These are phyloP conservation scores for Thomomys bottae DNA, from an alignment of 2,113 vertebrate species.

Conservation along the genomic window DNA sequence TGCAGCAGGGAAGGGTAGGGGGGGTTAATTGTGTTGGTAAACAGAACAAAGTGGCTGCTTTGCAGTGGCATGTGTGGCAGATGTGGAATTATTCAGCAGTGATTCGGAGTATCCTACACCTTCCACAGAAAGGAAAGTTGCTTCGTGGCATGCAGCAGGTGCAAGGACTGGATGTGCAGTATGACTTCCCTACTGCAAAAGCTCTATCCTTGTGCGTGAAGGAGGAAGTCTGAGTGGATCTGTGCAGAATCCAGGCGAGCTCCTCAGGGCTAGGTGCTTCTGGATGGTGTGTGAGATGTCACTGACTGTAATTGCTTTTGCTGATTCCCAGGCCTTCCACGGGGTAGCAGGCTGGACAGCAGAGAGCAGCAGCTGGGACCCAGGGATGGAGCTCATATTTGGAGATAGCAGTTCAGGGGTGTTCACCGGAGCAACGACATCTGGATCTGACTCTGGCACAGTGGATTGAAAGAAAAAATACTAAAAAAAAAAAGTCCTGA, in stretches of 20 bases:
- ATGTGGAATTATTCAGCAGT: conserved; percentile 66
- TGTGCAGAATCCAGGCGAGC: background rate
- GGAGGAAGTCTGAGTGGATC: background rate
- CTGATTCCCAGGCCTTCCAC: conserved; percentile 30
- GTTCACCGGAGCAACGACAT: conserved; percentile 86
- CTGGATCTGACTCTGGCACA: conserved; percentile 86
- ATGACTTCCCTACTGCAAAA: background rate
- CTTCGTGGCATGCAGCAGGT: background rate
- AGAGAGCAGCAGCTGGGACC: conserved; percentile 78
- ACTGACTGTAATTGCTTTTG: conserved; percentile 30
- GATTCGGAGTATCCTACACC: background rate
- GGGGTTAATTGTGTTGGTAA: conserved; percentile 82
- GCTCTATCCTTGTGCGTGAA: background rate
- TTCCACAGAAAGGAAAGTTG: conserved; percentile 37
- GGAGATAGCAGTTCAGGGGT: conserved; percentile 87
- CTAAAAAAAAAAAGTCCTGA: conserved; percentile 91
- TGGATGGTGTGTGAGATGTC: background rate
- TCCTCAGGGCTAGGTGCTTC: no score
- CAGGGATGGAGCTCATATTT: conserved; percentile 83
- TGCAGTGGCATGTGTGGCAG: conserved; percentile 64
- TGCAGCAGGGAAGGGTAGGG: conserved; percentile 66
- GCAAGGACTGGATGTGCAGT: background rate
- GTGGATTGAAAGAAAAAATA: conserved; percentile 91
- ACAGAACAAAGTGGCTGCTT: conserved; percentile 79
- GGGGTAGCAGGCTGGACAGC: background rate